Conservation (phyloP, 2,888 invertebrate species). For the Diaperis boleti region DNA sequence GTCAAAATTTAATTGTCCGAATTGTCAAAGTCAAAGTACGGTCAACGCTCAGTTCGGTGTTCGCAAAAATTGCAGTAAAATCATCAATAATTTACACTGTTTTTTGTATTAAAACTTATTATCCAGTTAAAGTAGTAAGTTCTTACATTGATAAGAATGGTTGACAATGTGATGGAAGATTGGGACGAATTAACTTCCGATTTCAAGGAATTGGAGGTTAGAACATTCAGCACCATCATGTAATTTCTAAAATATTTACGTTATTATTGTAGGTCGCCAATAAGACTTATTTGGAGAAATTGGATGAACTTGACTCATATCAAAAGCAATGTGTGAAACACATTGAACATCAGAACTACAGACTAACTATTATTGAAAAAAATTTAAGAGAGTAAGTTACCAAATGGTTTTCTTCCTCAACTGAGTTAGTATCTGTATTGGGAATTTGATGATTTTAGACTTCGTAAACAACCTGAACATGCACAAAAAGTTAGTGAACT, state of each 20-base stretch:
- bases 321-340: slow-evolving; percentile 91
- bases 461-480: slow-evolving; percentile 64
- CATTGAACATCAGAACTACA: slow-evolving; percentile 91
- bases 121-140: neutral
- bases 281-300: slow-evolving; percentile 84
- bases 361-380: slow-evolving; percentile 84
- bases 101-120: slow-evolving; percentile 19
- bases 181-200: slow-evolving; percentile 85
- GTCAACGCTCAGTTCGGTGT: too few species aligned
- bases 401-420: too few species aligned
- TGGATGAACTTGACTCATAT: slow-evolving; percentile 85
- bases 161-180: slow-evolving; percentile 66
- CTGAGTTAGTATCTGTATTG: too few species aligned
- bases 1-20: slow-evolving; percentile 13
- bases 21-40: slow-evolving; percentile 26
- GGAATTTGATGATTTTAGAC: slow-evolving; percentile 51
- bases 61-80: neutral
- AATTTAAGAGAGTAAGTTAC: slow-evolving; percentile 85
- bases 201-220: slow-evolving; percentile 86
- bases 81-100: neutral
- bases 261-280: slow-evolving; percentile 75
- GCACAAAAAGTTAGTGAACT: slow-evolving; percentile 73
- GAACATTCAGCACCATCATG: slow-evolving; percentile 46
- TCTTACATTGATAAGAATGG: slow-evolving; percentile 19
- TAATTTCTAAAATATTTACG: slow-evolving; percentile 16